Conservation (phyloP, 1,140 invertebrate species). For the Dufourea novaeangliae region DNA sequence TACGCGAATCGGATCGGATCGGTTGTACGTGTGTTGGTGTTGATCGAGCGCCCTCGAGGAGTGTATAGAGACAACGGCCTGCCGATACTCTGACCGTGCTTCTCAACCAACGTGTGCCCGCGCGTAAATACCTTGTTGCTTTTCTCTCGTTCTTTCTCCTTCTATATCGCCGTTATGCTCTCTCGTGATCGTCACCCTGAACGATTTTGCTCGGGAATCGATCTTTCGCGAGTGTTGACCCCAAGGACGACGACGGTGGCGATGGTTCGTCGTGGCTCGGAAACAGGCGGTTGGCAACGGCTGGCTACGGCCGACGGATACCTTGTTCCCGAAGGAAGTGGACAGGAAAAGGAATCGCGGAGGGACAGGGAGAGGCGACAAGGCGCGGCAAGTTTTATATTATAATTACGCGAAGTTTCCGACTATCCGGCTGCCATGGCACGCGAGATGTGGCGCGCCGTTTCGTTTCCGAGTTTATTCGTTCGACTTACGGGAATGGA, state of each 20-base stretch:
- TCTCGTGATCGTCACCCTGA: too few relatives aligned
- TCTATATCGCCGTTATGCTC: too few relatives aligned
- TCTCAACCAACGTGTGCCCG: slow-evolving; percentile 40
- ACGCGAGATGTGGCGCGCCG: too few relatives aligned
- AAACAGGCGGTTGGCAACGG: slow-evolving; percentile 60
- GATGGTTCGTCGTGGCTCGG: not conserved
- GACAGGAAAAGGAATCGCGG: slow-evolving; percentile 66
- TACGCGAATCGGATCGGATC: slow-evolving; percentile 52
- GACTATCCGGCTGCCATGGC: not conserved
- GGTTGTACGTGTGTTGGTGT: slow-evolving; percentile 63
- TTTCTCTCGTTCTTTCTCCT: too few relatives aligned
- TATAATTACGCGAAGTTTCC: slow-evolving; percentile 74
- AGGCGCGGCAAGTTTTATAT: slow-evolving; percentile 74
- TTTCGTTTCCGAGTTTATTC: too few relatives aligned
- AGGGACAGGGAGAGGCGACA: slow-evolving; percentile 69
- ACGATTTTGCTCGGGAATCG: too few relatives aligned
- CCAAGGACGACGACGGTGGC: too few relatives aligned
- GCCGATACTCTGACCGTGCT: slow-evolving; percentile 54
- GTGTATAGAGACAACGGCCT: slow-evolving; percentile 71
- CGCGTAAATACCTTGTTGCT: too few relatives aligned
- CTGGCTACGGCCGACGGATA: slow-evolving; percentile 56
- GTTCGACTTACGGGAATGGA: too few relatives aligned
- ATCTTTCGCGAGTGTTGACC: too few relatives aligned
- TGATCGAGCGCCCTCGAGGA: slow-evolving; percentile 66
- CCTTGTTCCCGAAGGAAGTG: slow-evolving; percentile 69